Evolutionary conservation across 2,113 vertebrate genomes (phyloP).

Genomic region (Fregata magnificens): DNA sequence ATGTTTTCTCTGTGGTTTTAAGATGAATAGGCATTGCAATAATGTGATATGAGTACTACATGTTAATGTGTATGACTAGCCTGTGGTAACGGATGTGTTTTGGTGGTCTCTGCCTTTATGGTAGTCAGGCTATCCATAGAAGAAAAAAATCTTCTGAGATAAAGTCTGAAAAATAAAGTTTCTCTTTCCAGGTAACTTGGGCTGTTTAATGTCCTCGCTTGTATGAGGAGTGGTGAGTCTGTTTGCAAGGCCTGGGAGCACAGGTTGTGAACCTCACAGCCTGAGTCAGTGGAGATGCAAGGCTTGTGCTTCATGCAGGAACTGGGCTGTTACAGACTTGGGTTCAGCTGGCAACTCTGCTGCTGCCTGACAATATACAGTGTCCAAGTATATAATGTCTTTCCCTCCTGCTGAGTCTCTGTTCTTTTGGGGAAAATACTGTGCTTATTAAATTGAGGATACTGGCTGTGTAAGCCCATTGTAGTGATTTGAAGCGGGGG

Average conservation of each 20-base stretch:
- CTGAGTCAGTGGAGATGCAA: neutral
- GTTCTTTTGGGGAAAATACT: neutral
- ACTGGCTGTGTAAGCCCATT: neutral
- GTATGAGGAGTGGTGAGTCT: neutral
- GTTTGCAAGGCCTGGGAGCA: neutral
- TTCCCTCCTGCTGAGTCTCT: neutral
- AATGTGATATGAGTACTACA: fast-evolving
- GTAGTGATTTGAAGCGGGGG: neutral
- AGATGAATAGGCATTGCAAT: neutral
- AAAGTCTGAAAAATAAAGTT: neutral
- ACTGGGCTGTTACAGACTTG: fast-evolving
- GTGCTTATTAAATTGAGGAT: neutral
- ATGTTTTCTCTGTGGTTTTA: neutral
- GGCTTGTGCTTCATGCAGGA: neutral
- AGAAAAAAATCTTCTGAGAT: neutral
- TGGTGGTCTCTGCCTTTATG: neutral
- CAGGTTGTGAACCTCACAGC: neutral
- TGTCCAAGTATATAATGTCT: too few species aligned
- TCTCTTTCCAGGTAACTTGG: neutral
- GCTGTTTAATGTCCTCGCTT: neutral
- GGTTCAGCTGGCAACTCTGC: neutral
- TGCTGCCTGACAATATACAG: too few species aligned
- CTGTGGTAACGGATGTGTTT: neutral
- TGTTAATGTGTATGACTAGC: neutral
- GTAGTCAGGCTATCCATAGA: neutral